Evolutionary conservation across 2,888 invertebrate species (phyloP).

Genomic region (Cerceris rybyensis): DNA sequence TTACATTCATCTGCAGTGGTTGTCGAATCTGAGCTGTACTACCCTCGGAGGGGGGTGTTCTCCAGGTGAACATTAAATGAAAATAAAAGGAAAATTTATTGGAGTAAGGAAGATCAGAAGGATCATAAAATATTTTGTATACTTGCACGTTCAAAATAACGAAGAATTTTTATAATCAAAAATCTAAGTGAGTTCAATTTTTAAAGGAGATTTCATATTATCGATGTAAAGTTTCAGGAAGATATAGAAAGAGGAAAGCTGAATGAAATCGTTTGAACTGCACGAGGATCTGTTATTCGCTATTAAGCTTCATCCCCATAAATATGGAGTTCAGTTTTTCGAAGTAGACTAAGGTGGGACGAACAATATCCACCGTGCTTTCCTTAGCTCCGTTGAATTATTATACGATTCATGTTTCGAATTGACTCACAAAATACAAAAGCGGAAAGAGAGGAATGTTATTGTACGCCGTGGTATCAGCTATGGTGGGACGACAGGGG

Average conservation of each 20-base stretch:
- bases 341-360: slow-evolving; percentile 69
- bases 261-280: slow-evolving; percentile 23
- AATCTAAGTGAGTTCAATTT: too few relatives aligned
- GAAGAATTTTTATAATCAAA: too few relatives aligned
- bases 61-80: too few relatives aligned
- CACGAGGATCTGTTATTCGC: slow-evolving; percentile 52
- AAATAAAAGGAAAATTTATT: too few relatives aligned
- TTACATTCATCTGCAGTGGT: too few relatives aligned
- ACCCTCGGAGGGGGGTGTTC: too few relatives aligned
- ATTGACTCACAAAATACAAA: slow-evolving; percentile 82
- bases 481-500: slow-evolving; percentile 31
- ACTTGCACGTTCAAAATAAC: too few relatives aligned
- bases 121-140: too few relatives aligned
- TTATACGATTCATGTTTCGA: slow-evolving; percentile 82
- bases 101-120: too few relatives aligned
- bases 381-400: slow-evolving; percentile 80
- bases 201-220: neutral
- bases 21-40: too few relatives aligned
- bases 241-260: neutral
- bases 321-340: slow-evolving; percentile 69
- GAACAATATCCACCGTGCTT: slow-evolving; percentile 79
- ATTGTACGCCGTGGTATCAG: slow-evolving; percentile 74
- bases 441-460: slow-evolving; percentile 80
- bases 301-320: slow-evolving; percentile 60
- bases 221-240: neutral